Base-by-base conservation (phyloP, 1,140 invertebrate species). In the Drosophila lacertosa region DNA sequence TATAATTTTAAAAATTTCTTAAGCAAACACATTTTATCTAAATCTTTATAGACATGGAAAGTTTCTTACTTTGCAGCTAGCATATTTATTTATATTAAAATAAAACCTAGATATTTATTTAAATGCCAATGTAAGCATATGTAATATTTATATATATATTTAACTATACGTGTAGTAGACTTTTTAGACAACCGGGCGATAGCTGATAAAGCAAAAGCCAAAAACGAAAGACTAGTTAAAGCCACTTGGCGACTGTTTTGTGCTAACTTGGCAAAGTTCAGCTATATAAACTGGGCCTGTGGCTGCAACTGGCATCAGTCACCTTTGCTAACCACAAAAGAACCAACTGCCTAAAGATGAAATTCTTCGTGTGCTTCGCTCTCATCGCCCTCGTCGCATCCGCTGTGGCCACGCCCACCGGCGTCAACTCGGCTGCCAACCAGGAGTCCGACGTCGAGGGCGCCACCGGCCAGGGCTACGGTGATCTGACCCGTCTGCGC, bases 311-410 rank as follows among this genome's bases (percentile, higher is more conserved):
- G 66, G 33, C 55, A 86, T 88, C 82, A 88, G 82, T 88, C 74
- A 88, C 74, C 70, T 82, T 82, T 88, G 74, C 76, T 69, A 59
- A 76, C 67, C 67, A 47, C 64, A 66, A 62, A 51, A 63, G 24
- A 59, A 54, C 13, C 5, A 70, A 29, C 60, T 59, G 29, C 65
- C 71, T 59, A 37, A 89, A 77, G 58, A 89, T 89, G 83, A 89
- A 89, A 83, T 84, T 77, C 72, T 84, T 89, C 24, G 83, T 89
- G 73, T 89, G 78, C 76, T 71, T 89, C 60, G 83, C 76, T 29
- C 50, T 89, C 53, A 13, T 89, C 50, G 79, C 82, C 40, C 20
- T 79, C 50, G 59, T 53, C 29, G 79, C 75, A 57, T 66, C 70
- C 35, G 77, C 83, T n/a, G 42, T 82, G 63, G 82, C 82, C 13